Base-by-base conservation (phyloP, 2,888 invertebrate genomes). In the Melolontha melolontha region DNA sequence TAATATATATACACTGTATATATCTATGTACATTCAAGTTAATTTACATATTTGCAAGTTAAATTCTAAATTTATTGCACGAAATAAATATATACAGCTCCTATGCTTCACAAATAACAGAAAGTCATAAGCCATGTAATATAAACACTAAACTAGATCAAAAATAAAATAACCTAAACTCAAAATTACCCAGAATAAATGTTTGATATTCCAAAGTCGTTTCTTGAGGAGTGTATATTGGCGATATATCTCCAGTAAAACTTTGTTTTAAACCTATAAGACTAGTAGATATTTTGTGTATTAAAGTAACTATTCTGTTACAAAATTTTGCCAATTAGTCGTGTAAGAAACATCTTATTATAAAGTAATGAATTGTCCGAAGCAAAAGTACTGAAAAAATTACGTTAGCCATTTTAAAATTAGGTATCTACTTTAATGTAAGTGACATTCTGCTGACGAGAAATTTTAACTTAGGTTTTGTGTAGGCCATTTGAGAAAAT, bases 81-180 rank as follows among this genome's bases (percentile, higher is more conserved):
- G n/a, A n/a, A n/a, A n/a, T n/a, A n/a, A n/a, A n/a, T n/a, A n/a
- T n/a, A n/a, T n/a, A 89, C 81, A n/a, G 86, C 86, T 47, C 82
- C 66, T 10, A 87, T 80, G 10, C 88, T 86, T 73, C 84, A 84
- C 1, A 81, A 34, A 74, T 89, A 89, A 79, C 89, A 89, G 14
- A 79, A 77, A 12, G 89, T 78, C 85, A 89, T 89, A 50, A 88
- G 77, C 10, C 78, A 74, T 40, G 84, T 87, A 85, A 57, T 84
- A 74, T 11, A 87, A 72, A 75, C 87, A 87, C 89, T 89, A 89
- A 10, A 84, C 75, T 41, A 88, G 80, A 79, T 90, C 90, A 74
- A 87, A 87, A 0, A 88, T 82, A 78, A 90, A 90, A 80, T 89
- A 90, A 16, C 89, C 88, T 79, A 88, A 85, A 50, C 89, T 89